Evolutionary conservation across 2,888 invertebrate genomes (phyloP), one percentile per base, ranked within the genome.

Genomic region (Calameuta idolon): DNA sequence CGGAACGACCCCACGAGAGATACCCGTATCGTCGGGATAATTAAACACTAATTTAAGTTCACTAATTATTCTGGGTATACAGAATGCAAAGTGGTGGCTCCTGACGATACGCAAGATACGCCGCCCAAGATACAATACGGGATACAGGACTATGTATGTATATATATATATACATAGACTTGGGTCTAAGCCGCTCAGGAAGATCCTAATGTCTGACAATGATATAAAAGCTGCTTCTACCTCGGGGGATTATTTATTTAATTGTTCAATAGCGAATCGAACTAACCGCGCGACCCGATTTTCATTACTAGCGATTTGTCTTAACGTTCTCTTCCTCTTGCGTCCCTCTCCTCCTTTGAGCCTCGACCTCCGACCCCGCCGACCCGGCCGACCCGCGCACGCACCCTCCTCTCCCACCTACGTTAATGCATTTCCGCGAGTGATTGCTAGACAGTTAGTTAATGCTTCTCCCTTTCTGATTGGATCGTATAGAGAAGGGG

Each of bases 1-100:
- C 82, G 81, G 83, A 82, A 82, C 69, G 30, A 30, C 30, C 69
- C 69, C 69, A 69, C 69, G 31, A 37, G 31, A 37, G 40, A 5
- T 40, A 15, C 40, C 40, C 15, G 5, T 40, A 40, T 40, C 40
- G 40, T 40, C 30, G 33, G 11, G 69, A 69, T 69, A 69, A 69
- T 69, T 30, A 69, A 69, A 69, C 69, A 69, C 71, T 35, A 80
- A 75, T 76, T 77, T 76, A 73, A 80, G 77, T 80, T 79, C 75
- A 77, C 77, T 78, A 79, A 80, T 80, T 79, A 76, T 77, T 76
- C 69, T 37, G 31, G 23, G 40, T 40, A 40, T 30, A 69, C 69
- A 69, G 31, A 69, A 69, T 69, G 69, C 69, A 69, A 69, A 69
- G 30, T 69, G 33, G 31, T 33, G 69, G 31, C 12, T 69, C 31